Percentiles rank a stretch among this genome's conserved stretches.
Evolutionary conservation across 2,113 vertebrate species (phyloP).

Genomic region (Eurypyga helias): DNA sequence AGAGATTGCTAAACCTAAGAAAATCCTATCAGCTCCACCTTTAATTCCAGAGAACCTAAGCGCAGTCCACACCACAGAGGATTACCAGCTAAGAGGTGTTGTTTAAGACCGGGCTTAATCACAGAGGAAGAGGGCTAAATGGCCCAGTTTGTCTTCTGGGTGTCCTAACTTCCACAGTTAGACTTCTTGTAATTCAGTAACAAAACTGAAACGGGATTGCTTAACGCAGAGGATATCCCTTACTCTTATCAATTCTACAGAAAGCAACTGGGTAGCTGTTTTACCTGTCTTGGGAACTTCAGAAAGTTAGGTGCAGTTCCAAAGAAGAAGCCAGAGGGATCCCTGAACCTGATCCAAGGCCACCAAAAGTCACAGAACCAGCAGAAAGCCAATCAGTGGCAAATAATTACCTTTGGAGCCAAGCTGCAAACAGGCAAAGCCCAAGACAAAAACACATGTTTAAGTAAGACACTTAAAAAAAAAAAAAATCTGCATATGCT

Average conservation of each 20-base stretch:
- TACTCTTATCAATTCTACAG: neutral
- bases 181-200: neutral
- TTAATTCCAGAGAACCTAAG: neutral
- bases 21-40: neutral
- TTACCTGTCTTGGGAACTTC: neutral
- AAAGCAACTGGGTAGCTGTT: neutral
- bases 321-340: neutral
- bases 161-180: neutral
- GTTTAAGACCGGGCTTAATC: neutral
- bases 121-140: neutral
- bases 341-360: neutral
- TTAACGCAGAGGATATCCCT: neutral
- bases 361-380: neutral
- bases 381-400: neutral
- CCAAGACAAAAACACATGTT: neutral
- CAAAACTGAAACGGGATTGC: neutral
- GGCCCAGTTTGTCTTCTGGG: neutral
- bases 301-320: neutral
- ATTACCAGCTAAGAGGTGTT: neutral
- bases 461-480: neutral
- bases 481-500: no score
- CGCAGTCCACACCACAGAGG: no score
- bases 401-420: neutral
- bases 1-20: neutral
- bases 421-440: neutral